Base-by-base conservation (phyloP, 2,888 invertebrate species). In the Protonemura montana region DNA sequence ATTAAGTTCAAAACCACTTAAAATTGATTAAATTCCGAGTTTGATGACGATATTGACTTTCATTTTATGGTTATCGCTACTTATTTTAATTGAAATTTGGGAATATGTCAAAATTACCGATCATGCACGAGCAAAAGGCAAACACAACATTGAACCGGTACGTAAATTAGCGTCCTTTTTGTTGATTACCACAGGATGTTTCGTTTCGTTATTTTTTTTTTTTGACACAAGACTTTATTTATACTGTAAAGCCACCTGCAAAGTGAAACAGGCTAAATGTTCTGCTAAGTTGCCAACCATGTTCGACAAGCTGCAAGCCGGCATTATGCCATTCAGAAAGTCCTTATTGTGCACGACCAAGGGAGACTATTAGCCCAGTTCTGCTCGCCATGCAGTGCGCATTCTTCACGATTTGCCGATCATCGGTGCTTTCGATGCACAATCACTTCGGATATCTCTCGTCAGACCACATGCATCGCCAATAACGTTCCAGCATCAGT, bases 191-290 rank as follows among this genome's bases (percentile, higher is more conserved):
- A 35, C 35, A 35, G 35, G 35, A n/a, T n/a, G n/a, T n/a, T n/a
- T 35, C 35, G 35, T 10, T 10, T 35, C 59, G 59, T 1, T 59
- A 10, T 59, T 59, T 59, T 10, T n/a, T n/a, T n/a, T n/a, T n/a
- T n/a, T n/a, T n/a, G n/a, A n/a, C n/a, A 59, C 59, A 59, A 59
- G 13, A 59, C 59, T 21, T 16, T 21, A 16, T 59, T 59, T 59
- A n/a, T n/a, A n/a, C n/a, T n/a, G 59, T 59, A 59, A 59, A 21
- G 59, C 59, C 59, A 59, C 59, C 59, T 59, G 59, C 59, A 59
- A 10, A 21, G 59, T 13, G 59, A 3, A 59, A 59, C 59, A 2
- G 59, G 21, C 59, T 21, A 1, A 59, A 59, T 59, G 59, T 59
- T 59, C 21, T 2, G 59, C 59, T 35, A 59, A 59, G 59, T 59